These are phyloP conservation scores for Octonoba sinensis DNA, from an alignment of 2,888 invertebrate species.

Conservation along the genomic window DNA sequence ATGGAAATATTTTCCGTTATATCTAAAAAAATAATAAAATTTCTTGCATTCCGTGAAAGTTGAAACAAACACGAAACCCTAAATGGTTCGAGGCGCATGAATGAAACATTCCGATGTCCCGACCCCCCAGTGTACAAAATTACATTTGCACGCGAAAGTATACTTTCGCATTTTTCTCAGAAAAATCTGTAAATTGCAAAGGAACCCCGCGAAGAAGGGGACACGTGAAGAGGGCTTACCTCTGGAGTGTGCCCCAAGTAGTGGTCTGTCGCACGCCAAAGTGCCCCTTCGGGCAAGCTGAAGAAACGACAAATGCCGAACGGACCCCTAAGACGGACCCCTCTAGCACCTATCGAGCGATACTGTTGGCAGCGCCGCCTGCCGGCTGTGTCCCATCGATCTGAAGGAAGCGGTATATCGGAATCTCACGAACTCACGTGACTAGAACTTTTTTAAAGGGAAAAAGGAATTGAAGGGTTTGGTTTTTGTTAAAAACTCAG, in stretches of 20 bases:
- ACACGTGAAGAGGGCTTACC: no score
- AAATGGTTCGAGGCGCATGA: constrained; percentile 8
- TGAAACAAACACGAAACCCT: not conserved
- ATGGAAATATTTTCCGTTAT: not conserved
- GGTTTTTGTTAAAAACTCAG: constrained; percentile 61
- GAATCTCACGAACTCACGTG: constrained; percentile 56
- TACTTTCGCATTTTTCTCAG: not conserved
- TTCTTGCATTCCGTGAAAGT: not conserved
- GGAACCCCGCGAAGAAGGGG: no score
- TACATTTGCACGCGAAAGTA: constrained; percentile 4
- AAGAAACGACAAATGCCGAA: constrained; percentile 47
- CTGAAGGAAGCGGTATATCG: constrained; percentile 45
- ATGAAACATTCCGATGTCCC: not conserved
- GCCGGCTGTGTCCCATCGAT: constrained; percentile 29
- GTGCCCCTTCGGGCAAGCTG: constrained; percentile 22
- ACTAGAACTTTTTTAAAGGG: constrained; percentile 38
- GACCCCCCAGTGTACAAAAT: constrained; percentile 15
- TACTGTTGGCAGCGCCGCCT: constrained; percentile 34
- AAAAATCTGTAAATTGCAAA: no score
- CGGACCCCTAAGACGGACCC: constrained; percentile 38
- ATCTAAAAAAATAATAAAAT: constrained; percentile 1
- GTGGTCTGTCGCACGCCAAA: constrained; percentile 1
- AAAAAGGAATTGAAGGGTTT: constrained; percentile 48
- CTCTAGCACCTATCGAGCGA: constrained; percentile 51
- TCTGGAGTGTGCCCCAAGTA: no score